Base-by-base conservation (phyloP, 2,888 invertebrate genomes). In the Ditula angustiorana region DNA sequence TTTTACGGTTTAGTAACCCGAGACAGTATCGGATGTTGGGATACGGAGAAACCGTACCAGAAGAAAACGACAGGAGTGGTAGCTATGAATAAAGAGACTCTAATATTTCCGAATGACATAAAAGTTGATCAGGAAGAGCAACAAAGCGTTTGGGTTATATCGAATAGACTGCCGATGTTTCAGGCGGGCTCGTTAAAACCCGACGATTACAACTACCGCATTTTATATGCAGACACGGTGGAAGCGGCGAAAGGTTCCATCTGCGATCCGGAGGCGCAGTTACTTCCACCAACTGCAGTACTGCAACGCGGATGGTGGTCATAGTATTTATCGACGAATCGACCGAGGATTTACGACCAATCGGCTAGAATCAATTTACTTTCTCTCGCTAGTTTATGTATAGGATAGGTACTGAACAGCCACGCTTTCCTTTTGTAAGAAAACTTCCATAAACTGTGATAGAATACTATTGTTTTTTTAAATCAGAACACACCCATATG, bases 21-120 rank as follows among this genome's bases (percentile, higher is more conserved):
- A 61, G 96, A 97, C 76, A 94, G 95, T 13, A 87, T 97, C 0
- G 96, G 95, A 46, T 97, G 97, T 76, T 97, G 97, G 97, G 95
- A 97, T 74, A 95, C 95, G 0, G 91, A 92, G 0, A 96, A 96
- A 73, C 94, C 95, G 0, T 96, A 96, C 76, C 91, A 87, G 41
- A 93, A 94, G 28, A 87, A 87, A 7, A 95, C 95, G 72, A 85
- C 95, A 19, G 96, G 94, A 0, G 84, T 95, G 1, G 92, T 96
- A 0, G 96, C 95, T 0, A 83, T 87, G 35, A 95, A 95, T 82
- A 84, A 93, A 2, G 93, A 94, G 8, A 94, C 95, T 0, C 86
- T 97, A 67, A 90, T 96, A 13, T 97, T 97, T 79, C 97, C 97
- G 0, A 97, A 97, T 75, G 97, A 97, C 78, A 83, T 97, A 46